Percentiles rank a stretch among this genome's conserved stretches.
phyloP scores from a whole-genome alignment of 2,888 invertebrate genomes.

The Rhodophaea formosa region DNA sequence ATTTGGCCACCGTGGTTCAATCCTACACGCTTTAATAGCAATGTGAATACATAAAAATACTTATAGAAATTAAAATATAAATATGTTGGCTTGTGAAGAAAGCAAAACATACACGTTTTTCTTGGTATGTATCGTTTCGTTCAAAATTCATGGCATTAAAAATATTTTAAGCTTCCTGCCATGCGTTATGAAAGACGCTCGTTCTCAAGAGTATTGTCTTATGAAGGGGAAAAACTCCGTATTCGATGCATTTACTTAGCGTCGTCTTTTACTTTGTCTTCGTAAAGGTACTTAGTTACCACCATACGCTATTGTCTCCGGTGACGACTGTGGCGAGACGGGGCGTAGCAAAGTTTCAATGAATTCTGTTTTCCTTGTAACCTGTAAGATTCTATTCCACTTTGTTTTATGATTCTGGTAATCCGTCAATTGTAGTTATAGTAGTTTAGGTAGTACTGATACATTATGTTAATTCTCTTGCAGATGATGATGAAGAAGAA shows the following conservation, averaged over 20 bases:
- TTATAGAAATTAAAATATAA: no score
- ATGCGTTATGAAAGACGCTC: slow-evolving; percentile 39
- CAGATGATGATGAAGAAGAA: slow-evolving; percentile 44
- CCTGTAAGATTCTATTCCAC: no score
- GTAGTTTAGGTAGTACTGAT: no score
- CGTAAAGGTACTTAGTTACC: slow-evolving; percentile 25
- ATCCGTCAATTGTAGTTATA: no score
- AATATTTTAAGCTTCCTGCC: slow-evolving; percentile 42
- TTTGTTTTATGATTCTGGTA: no score
- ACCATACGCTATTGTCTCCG: slow-evolving; percentile 28
- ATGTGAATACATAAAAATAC: no score
- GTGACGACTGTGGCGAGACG: slow-evolving; percentile 28
- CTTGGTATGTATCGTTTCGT: background rate
- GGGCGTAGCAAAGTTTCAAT: no score
- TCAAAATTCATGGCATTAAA: slow-evolving; percentile 15
- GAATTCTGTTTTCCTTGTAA: no score
- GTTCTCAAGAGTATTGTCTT: slow-evolving; percentile 42
- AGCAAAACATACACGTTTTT: background rate
- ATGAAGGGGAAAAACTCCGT: slow-evolving; percentile 37
- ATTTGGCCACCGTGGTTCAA: no score
- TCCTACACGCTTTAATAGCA: no score
- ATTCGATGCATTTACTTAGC: slow-evolving; percentile 54
- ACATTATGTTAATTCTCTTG: slow-evolving; percentile 29
- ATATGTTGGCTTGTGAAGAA: no score
- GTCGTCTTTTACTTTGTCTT: slow-evolving; percentile 47